Conservation (phyloP, 1,140 invertebrate genomes). For the Drosophila mauritiana region DNA sequence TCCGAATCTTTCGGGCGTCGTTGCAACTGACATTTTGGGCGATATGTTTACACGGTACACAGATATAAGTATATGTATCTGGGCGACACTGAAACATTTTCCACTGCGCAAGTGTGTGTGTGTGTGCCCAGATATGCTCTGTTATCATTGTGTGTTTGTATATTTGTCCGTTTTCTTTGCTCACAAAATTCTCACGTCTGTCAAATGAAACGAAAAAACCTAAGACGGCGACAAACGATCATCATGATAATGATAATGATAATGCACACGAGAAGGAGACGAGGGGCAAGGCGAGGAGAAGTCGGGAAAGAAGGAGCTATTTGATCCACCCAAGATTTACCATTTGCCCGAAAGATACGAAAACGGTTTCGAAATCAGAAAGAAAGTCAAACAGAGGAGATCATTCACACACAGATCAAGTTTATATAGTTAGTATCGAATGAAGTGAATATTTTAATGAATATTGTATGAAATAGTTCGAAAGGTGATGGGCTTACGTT, state of each 20-base stretch:
- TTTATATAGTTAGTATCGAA: too few relatives aligned
- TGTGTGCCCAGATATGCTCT: slow-evolving; percentile 64
- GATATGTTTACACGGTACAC: neutral
- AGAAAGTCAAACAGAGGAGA: neutral
- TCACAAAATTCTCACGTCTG: slow-evolving; percentile 78
- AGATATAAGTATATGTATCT: neutral
- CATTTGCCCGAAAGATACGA: neutral
- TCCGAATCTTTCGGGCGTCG: neutral
- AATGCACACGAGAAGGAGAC: slow-evolving; percentile 33
- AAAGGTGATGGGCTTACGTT: too few relatives aligned
- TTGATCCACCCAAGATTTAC: slow-evolving; percentile 27
- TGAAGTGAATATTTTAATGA: too few relatives aligned
- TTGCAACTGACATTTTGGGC: slow-evolving; percentile 1
- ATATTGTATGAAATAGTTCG: too few relatives aligned
- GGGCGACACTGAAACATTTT: slow-evolving; percentile 46
- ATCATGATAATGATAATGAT: slow-evolving; percentile 41
- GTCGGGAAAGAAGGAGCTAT: slow-evolving; percentile 12
- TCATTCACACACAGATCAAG: too few relatives aligned
- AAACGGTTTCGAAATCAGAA: slow-evolving; percentile 15
- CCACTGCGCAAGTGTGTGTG: slow-evolving; percentile 9
- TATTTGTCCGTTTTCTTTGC: slow-evolving; percentile 61
- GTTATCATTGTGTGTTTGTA: slow-evolving; percentile 51
- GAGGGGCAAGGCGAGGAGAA: neutral
- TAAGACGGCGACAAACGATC: slow-evolving; percentile 37
- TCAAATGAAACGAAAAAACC: slow-evolving; percentile 57